Evolutionary conservation across 2,113 vertebrate species (phyloP).

Genomic region (Rana temporaria): DNA sequence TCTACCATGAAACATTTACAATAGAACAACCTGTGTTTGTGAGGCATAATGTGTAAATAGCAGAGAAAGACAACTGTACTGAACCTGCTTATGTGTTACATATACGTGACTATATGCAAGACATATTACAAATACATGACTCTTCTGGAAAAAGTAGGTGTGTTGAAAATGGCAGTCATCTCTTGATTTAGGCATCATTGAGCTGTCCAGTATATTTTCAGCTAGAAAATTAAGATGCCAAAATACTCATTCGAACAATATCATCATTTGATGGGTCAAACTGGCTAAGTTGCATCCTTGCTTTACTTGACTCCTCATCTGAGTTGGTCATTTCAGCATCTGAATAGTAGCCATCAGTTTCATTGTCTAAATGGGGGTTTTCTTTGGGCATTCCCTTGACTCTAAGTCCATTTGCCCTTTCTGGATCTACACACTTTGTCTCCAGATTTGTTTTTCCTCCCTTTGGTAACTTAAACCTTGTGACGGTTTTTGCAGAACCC

Average conservation of each 20-base stretch:
- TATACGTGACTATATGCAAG: constrained; percentile 14
- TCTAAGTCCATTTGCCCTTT: constrained; percentile 59
- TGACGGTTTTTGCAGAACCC: constrained; percentile 69
- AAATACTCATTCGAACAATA: constrained; percentile 89
- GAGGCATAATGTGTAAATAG: constrained; percentile 70
- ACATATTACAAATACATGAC: constrained; percentile 36
- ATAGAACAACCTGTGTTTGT: constrained; percentile 60
- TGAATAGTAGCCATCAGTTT: constrained; percentile 91
- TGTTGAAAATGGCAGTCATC: constrained; percentile 76
- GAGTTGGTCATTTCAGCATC: constrained; percentile 91
- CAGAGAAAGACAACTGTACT: constrained; percentile 75
- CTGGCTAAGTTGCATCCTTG: constrained; percentile 77
- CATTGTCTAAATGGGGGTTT: constrained; percentile 76
- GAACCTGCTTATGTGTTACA: constrained; percentile 53
- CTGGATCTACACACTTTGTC: constrained; percentile 68
- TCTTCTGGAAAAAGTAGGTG: constrained; percentile 66
- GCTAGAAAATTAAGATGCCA: constrained; percentile 83
- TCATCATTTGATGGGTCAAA: constrained; percentile 87
- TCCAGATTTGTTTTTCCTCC: constrained; percentile 76
- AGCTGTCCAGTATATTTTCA: neutral
- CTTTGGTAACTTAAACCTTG: constrained; percentile 80
- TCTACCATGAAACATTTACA: constrained; percentile 58
- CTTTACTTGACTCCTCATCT: constrained; percentile 75
- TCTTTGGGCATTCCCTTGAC: constrained; percentile 69
- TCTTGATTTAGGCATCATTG: constrained; percentile 65